Base-by-base conservation (phyloP, 2,888 invertebrate genomes). In the Rhodophaea formosa region DNA sequence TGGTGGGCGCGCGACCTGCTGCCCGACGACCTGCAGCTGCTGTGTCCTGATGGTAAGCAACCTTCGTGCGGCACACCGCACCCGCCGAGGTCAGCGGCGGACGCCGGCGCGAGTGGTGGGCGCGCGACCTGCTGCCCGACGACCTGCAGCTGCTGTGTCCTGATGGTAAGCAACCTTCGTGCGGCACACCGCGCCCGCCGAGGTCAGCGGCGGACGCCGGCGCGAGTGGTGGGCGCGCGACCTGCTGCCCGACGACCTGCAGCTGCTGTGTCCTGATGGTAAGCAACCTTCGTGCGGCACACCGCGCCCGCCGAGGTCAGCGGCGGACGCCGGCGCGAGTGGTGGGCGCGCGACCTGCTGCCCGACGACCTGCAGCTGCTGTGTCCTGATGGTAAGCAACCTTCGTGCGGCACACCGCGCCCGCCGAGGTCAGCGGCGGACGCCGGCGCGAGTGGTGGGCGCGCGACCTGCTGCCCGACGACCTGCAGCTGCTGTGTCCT, bases 61-160 rank as follows among this genome's bases (percentile, higher is more conserved):
- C 1, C 23, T 3, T 3, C 2, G 23, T n/a, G n/a, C n/a, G n/a
- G n/a, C n/a, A n/a, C n/a, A n/a, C n/a, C n/a, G n/a, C n/a, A n/a
- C n/a, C n/a, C n/a, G n/a, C n/a, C n/a, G 98, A 98, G 67, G 98
- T 96, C 76, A 96, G 97, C 0, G 97, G 97, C 61, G 98, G 98
- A 0, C 95, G 97, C 63, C 94, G 98, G 53, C 93, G 94, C 62
- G 97, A 97, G 80, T 97, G 96, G 88, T 99, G 99, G 99, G 97
- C 98, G 0, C 90, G 99, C 35, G 98, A 98, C 83, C 94, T 97
- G 58, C 93, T 97, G 57, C 95, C 96, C 15, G 97, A 97, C 76
- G 99, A 99, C 84, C 96, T 97, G 82, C 97, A 99, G 84, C 90
- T 99, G 43, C 91, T 99, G 15, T 99, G 98, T 80, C 95, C 97